Evolutionary conservation across 2,113 vertebrate species (phyloP), one percentile per base, ranked within the genome.

Genomic region (Istiophorus platypterus): DNA sequence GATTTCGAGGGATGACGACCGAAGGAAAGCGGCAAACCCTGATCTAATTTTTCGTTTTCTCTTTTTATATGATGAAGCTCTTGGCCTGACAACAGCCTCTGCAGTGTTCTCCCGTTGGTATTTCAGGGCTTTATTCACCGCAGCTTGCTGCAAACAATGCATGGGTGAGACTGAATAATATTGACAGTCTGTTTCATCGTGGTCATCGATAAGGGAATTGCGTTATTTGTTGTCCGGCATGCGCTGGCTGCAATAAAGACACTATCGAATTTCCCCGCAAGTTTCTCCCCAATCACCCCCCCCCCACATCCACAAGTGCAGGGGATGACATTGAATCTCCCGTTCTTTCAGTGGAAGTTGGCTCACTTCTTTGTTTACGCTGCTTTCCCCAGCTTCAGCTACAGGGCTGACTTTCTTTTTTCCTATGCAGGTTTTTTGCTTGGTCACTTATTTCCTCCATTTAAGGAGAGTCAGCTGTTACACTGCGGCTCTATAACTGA

Each of bases 111-210:
- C 39, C 64, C 61, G 26, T 63, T 68, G n/a, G 26, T 76, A 72
- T 72, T 81, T 70, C 31, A 71, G 74, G 37, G 10, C 51, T 54
- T 61, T 70, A 52, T 51, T 37, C 10, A 2, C 54, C 59, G 26
- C 54, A 70, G 41, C 29, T 14, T 22, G 37, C 74, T 57, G 61
- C 66, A 37, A 73, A 77, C 72, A 57, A 34, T 29, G 66, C 31
- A 45, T 3, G 37, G 39, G 27, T 47, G 49, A 70, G 83, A 70
- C 47, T 49, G 74, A 84, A 71, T 75, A 47, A 79, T 77, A 78
- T 59, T 67, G 87, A 86, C 54, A 66, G 26, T 81, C 64, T 22
- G 39, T 86, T 89, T 77, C 67, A 65, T 77, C 78, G 76, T 34
- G 5, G 65, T 78, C 80, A 49, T 86, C 77, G 84, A 85, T 87